phyloP scores from a whole-genome alignment of 2,888 invertebrate genomes.

The Tachina lurida region DNA sequence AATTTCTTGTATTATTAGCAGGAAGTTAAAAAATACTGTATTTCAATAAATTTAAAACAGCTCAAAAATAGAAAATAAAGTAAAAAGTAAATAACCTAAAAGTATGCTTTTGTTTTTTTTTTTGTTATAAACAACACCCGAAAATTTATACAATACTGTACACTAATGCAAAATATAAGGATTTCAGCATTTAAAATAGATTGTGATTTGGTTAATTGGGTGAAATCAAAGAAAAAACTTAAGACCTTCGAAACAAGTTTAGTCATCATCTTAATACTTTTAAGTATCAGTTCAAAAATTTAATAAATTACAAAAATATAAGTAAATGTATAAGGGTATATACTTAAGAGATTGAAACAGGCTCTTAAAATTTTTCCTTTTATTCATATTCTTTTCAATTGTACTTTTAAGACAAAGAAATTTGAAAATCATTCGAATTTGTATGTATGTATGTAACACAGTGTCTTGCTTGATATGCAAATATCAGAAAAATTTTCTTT shows the following conservation, averaged over 20 bases:
- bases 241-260: conserved; percentile 31
- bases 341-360: neutral
- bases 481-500: too few species aligned
- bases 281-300: conserved; percentile 19
- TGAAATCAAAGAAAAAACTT: neutral
- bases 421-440: conserved; percentile 11
- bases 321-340: neutral
- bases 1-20: neutral
- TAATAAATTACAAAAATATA: neutral
- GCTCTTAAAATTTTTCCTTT: neutral
- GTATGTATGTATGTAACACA: neutral
- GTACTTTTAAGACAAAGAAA: conserved; percentile 19
- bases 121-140: too few species aligned
- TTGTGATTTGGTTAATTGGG: too few species aligned
- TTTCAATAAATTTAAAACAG: neutral
- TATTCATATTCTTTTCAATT: conserved; percentile 13
- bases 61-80: neutral
- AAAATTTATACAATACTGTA: too few species aligned
- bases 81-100: too few species aligned
- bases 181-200: too few species aligned
- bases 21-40: conserved; percentile 8
- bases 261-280: conserved; percentile 29
- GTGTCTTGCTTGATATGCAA: too few species aligned
- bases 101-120: too few species aligned
- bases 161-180: too few species aligned